Conservation (phyloP, 2,888 invertebrate genomes). For the Lingula anatina region DNA sequence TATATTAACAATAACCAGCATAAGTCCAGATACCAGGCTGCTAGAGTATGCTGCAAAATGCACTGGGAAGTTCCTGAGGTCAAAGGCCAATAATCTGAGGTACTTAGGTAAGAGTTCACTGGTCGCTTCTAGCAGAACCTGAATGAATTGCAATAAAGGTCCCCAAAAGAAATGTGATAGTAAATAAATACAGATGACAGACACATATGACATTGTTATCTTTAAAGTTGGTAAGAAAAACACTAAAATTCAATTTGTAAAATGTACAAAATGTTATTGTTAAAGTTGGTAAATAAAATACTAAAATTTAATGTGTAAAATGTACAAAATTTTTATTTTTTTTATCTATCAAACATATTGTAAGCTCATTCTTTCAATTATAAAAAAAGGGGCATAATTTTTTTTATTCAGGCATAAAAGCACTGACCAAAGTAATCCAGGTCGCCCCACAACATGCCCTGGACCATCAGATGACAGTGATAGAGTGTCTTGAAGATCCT, state of each 20-base stretch:
- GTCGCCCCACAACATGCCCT: conserved; percentile 31
- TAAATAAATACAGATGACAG: too few relatives aligned
- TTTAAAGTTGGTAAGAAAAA: too few relatives aligned
- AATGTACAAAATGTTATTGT: too few relatives aligned
- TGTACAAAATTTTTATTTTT: too few relatives aligned
- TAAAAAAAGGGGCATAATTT: too few relatives aligned
- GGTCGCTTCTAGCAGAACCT: background rate
- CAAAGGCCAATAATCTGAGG: conserved; percentile 28
- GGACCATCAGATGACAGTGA: conserved; percentile 41
- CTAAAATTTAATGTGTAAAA: too few relatives aligned
- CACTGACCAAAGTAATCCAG: conserved; percentile 32
- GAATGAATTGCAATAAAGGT: background rate
- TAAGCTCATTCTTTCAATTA: too few relatives aligned
- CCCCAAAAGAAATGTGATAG: background rate
- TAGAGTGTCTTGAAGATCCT: conserved; percentile 43
- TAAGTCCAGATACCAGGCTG: conserved; percentile 23
- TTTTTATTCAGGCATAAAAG: conserved; percentile 47
- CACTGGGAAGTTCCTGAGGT: conserved; percentile 31
- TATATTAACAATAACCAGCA: conserved; percentile 28
- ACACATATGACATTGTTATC: too few relatives aligned
- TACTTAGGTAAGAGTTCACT: conserved; percentile 26
- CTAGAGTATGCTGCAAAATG: conserved; percentile 30
- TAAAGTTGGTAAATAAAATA: too few relatives aligned
- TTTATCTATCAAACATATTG: too few relatives aligned
- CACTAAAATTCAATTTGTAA: too few relatives aligned